These are phyloP conservation scores for Lasioglossum albipes DNA, from an alignment of 1,140 invertebrate species.

Conservation along the genomic window DNA sequence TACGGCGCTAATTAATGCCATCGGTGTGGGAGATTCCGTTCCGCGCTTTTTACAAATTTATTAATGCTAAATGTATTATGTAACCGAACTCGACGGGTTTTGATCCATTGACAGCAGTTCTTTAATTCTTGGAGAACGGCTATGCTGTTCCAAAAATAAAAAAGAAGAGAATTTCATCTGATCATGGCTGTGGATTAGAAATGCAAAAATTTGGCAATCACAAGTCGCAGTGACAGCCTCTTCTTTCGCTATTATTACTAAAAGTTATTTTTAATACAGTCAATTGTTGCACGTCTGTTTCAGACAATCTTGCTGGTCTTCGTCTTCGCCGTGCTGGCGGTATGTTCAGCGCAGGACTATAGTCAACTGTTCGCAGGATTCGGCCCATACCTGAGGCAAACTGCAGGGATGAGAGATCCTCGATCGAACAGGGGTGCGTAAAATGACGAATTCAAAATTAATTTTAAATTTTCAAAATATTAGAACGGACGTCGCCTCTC, in stretches of 20 bases:
- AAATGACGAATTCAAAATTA: neutral
- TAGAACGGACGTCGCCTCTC: too few relatives aligned
- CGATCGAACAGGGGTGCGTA: conserved; percentile 74
- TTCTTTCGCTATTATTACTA: too few relatives aligned
- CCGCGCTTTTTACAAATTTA: too few relatives aligned
- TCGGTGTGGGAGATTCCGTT: neutral
- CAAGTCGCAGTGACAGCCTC: too few relatives aligned
- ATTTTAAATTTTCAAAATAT: too few relatives aligned
- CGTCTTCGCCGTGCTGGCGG: conserved; percentile 63
- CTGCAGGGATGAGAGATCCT: conserved; percentile 71
- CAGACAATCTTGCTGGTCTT: conserved; percentile 71
- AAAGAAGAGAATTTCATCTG: too few relatives aligned
- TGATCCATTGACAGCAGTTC: too few relatives aligned
- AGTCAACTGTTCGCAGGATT: conserved; percentile 75
- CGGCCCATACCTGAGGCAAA: conserved; percentile 65
- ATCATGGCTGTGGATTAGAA: too few relatives aligned
- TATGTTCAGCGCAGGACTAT: conserved; percentile 71
- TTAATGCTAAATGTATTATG: neutral
- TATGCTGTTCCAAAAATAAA: too few relatives aligned
- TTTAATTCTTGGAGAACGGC: too few relatives aligned
- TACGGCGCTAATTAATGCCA: neutral
- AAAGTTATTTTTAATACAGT: neutral
- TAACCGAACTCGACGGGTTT: neutral
- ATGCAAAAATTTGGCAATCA: too few relatives aligned
- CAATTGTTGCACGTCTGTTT: conserved; percentile 40